A percentile compares a stretch with the other conserved stretches of the same genome.
These are phyloP conservation scores for Orthonyx spaldingii DNA, from an alignment of 2,113 vertebrate genomes.

Conservation along the genomic window DNA sequence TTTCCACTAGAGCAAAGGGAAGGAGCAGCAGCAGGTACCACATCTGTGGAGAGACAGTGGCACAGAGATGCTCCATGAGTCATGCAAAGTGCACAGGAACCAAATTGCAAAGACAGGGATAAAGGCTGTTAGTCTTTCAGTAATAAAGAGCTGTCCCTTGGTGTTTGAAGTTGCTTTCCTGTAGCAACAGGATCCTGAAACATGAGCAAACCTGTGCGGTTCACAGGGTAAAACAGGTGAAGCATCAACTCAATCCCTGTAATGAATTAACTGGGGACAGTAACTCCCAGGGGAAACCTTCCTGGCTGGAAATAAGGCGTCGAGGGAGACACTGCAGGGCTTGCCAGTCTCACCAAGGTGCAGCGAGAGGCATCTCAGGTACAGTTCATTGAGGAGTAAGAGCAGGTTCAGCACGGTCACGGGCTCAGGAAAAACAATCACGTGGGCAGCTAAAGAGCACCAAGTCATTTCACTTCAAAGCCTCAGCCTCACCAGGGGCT, in stretches of 20 bases:
- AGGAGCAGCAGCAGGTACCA: background rate
- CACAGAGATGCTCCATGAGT: background rate
- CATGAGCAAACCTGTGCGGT: background rate
- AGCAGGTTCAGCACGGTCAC: background rate
- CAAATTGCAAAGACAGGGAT: background rate
- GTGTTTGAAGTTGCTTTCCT: background rate
- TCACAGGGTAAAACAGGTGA: accelerated
- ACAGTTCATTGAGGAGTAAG: accelerated
- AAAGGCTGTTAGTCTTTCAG: background rate
- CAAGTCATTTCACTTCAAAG: background rate
- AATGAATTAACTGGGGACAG: background rate
- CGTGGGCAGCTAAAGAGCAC: background rate
- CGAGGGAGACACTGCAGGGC: background rate
- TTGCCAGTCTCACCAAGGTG: background rate
- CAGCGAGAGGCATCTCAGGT: background rate
- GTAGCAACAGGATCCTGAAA: background rate
- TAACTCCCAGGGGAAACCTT: background rate
- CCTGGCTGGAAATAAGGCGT: background rate
- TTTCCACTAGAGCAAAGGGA: background rate
- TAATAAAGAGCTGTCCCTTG: background rate
- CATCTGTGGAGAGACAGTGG: background rate
- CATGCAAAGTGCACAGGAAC: background rate
- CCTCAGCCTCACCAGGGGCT: background rate
- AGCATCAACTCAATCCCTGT: background rate
- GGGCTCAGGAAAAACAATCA: background rate